phyloP scores from a whole-genome alignment of 2,888 invertebrate genomes.

The Nesidiocoris tenuis region DNA sequence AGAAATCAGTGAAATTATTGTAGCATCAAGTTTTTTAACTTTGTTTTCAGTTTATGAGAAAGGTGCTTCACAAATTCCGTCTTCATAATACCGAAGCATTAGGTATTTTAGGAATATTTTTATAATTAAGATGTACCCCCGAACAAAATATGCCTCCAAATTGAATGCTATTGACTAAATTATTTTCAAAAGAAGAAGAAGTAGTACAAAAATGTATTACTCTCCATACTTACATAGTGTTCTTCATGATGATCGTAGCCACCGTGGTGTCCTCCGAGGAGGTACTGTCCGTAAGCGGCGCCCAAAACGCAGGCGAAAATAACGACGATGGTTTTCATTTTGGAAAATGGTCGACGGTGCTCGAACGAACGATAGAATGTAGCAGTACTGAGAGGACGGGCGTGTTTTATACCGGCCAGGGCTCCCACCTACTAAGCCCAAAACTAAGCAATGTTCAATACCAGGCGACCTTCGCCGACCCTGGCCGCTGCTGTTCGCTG shows the following conservation, averaged over 20 bases:
- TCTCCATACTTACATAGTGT: neutral
- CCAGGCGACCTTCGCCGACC: neutral
- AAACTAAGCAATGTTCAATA: neutral
- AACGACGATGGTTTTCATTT: constrained; percentile 6
- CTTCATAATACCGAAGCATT: too few relatives aligned
- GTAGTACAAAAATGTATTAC: too few relatives aligned
- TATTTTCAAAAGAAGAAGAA: too few relatives aligned
- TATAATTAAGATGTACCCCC: too few relatives aligned
- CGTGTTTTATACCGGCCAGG: neutral
- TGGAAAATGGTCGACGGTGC: too few relatives aligned
- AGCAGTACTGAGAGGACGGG: neutral
- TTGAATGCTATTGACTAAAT: too few relatives aligned
- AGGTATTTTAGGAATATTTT: too few relatives aligned
- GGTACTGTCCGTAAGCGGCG: neutral
- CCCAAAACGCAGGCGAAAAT: constrained; percentile 19
- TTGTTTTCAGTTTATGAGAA: too few relatives aligned
- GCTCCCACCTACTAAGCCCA: neutral
- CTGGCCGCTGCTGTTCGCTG: neutral
- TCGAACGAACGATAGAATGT: neutral
- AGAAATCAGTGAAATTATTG: too few relatives aligned
- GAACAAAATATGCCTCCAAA: too few relatives aligned
- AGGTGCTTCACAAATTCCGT: too few relatives aligned
- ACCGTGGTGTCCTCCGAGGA: neutral
- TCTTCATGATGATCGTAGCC: constrained; percentile 1
- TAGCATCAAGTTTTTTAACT: too few relatives aligned